phyloP scores from a whole-genome alignment of 2,888 invertebrate species.

The Cyclophora albipunctata region DNA sequence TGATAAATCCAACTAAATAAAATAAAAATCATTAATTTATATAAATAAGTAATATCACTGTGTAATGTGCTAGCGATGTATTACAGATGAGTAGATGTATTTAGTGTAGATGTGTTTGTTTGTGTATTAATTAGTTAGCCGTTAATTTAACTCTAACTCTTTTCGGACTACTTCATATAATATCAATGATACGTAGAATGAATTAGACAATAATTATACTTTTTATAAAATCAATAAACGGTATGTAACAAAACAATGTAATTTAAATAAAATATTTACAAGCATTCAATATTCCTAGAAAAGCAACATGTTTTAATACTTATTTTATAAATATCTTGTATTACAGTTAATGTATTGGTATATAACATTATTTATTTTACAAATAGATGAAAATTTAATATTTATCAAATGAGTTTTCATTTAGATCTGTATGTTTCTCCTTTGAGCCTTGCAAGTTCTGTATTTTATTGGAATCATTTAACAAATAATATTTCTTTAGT shows the following conservation, averaged over 20 bases:
- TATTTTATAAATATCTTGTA: no score
- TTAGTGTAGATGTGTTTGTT: not conserved
- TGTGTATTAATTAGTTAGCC: not conserved
- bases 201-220: no score
- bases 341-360: no score
- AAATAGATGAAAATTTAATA: not conserved
- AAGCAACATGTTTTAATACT: not conserved
- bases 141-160: no score
- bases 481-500: constrained; percentile 39
- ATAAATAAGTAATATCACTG: constrained; percentile 46
- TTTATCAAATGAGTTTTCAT: constrained; percentile 1
- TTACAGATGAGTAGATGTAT: not conserved
- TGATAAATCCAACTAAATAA: constrained; percentile 70
- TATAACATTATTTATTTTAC: no score
- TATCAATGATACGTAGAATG: no score
- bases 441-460: constrained; percentile 6
- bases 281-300: not conserved
- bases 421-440: constrained; percentile 6
- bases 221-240: not conserved
- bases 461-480: constrained; percentile 12
- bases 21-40: constrained; percentile 60
- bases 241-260: not conserved
- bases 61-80: constrained; percentile 8
- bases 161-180: no score
- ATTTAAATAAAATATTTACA: no score